phyloP scores from a whole-genome alignment of 2,113 vertebrate species.

The Erythrolamprus reginae region DNA sequence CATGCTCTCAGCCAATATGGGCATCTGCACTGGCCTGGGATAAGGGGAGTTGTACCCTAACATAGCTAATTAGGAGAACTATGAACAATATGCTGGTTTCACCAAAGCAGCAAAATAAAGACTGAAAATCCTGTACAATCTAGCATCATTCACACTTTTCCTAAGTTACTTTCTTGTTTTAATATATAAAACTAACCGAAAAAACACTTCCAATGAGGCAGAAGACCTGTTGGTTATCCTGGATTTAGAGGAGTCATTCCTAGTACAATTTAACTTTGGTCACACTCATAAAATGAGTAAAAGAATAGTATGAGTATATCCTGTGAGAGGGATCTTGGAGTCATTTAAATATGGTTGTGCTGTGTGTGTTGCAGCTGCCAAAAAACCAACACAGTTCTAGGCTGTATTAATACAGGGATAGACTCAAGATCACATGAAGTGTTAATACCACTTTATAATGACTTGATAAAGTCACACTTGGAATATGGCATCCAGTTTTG shows the following conservation, averaged over 20 bases:
- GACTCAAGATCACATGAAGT: no score
- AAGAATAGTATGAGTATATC: neutral
- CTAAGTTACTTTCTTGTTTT: neutral
- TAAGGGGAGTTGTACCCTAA: neutral
- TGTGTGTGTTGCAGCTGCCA: no score
- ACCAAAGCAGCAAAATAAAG: neutral
- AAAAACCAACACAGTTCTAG: no score
- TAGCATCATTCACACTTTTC: neutral
- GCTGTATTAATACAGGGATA: no score
- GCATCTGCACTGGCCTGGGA: neutral
- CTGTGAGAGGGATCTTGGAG: no score
- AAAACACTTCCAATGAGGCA: neutral
- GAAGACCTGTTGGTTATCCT: no score
- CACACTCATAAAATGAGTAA: neutral
- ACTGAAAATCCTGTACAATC: neutral
- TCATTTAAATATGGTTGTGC: no score
- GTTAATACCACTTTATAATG: no score
- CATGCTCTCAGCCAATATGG: neutral
- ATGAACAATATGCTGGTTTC: neutral
- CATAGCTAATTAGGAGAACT: neutral
- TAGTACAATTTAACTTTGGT: neutral
- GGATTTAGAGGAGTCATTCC: neutral
- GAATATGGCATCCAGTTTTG: no score
- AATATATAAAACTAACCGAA: no score
- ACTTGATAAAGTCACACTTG: no score